phyloP scores from a whole-genome alignment of 2,113 vertebrate genomes.

The Lutjanus erythropterus region DNA sequence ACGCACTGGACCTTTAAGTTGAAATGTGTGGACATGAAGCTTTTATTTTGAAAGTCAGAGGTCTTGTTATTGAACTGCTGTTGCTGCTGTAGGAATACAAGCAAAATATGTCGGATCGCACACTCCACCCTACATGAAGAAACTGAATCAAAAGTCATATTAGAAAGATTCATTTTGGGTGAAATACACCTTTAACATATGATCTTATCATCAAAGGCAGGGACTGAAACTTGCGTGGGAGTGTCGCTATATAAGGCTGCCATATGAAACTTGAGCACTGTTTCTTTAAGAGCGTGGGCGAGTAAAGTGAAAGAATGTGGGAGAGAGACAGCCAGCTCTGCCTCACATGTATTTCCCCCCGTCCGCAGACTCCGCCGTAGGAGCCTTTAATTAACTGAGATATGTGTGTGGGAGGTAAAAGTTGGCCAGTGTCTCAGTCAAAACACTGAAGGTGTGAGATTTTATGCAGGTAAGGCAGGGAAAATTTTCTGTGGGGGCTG shows the following conservation, averaged over 20 bases:
- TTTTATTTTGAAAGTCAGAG: background rate
- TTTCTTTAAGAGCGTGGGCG: constrained; percentile 62
- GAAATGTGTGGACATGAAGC: background rate
- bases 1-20: too few species aligned
- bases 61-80: background rate
- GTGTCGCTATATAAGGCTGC: background rate
- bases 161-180: background rate
- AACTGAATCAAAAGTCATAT: background rate
- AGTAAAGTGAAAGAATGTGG: constrained; percentile 52
- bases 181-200: constrained; percentile 11
- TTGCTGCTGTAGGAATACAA: background rate
- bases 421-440: constrained; percentile 25
- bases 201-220: constrained; percentile 18
- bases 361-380: constrained; percentile 20
- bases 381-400: constrained; percentile 59
- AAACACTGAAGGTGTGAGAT: constrained; percentile 45
- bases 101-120: background rate
- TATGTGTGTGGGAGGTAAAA: constrained; percentile 50
- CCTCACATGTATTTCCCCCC: constrained; percentile 40
- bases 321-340: constrained; percentile 14
- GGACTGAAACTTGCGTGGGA: constrained; percentile 54
- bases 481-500: constrained; percentile 22
- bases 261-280: constrained; percentile 36
- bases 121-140: background rate
- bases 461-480: constrained; percentile 21